Base-by-base conservation (phyloP, 2,113 vertebrate genomes). In the Mystacornis crossleyi region DNA sequence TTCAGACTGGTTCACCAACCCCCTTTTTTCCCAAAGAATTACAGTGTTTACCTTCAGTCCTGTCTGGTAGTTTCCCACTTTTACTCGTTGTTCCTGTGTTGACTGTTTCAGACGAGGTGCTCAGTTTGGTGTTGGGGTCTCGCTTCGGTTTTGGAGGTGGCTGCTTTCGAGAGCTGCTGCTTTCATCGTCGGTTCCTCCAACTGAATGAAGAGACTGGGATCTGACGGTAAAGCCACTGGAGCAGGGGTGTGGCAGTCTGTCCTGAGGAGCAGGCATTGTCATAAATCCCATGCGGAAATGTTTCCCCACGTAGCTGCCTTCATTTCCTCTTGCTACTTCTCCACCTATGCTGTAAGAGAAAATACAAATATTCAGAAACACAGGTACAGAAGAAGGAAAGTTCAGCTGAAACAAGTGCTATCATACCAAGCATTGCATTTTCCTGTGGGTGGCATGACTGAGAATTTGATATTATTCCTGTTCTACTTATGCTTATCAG, bases 231-330 rank as follows among this genome's bases (percentile, higher is more conserved):
- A 99, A 99, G 69, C 99, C 99, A 26, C 98, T 98, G 84, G 98
- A 98, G 83, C 99, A 99, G 12, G 99, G 98, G 9, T 99, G 98
- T 4, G 99, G 98, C 86, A 99, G 96, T 60, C 99, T 98, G 97
- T 99, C 99, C 97, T 99, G 99, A 53, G 99, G 99, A 14, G 99
- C 99, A 3, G 99, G 99, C 99, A 99, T 99, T 0, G 99, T 99
- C 99, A 99, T 99, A 97, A 99, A 99, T 77, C 99, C 99, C 99
- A 99, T 99, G 66, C 99, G 98, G 97, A 99, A 99, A 89, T 99
- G 99, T 92, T 99, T 99, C 81, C 99, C 99, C 61, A 98, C 97
- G 23, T 99, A 99, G 40, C 98, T 98, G 17, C 98, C 98, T 36
- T 99, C 99, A 69, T 98, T 98, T 96, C 98, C 98, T 92, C 98